Evolutionary conservation across 2,797 vertebrate genomes (phyloP).

Genomic region (Acipenser oxyrinchus): DNA sequence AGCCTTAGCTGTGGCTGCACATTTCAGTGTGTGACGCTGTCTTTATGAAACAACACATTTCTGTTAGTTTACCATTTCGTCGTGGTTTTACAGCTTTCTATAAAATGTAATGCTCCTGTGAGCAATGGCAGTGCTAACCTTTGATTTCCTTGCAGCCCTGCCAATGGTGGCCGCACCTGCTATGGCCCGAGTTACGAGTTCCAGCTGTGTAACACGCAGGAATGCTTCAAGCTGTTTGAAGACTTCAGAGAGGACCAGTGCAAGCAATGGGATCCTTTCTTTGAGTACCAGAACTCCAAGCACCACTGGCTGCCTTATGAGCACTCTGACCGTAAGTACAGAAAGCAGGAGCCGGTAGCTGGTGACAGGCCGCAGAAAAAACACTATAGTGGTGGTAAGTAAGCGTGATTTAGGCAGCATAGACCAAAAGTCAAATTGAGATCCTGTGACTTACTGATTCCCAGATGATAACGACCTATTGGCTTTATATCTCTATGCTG

Average conservation of each 20-base stretch:
- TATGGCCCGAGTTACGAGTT: slow-evolving; percentile 77
- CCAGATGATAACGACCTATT: too few species aligned
- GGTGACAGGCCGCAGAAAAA: background rate
- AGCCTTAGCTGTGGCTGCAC: too few species aligned
- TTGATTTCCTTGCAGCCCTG: slow-evolving; percentile 60
- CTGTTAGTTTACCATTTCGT: too few species aligned
- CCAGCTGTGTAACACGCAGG: slow-evolving; percentile 81
- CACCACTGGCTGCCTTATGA: slow-evolving; percentile 94
- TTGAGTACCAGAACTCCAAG: slow-evolving; percentile 72
- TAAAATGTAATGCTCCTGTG: too few species aligned
- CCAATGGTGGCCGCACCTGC: slow-evolving; percentile 83
- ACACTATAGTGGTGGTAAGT: too few species aligned
- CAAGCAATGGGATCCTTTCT: slow-evolving; percentile 70
- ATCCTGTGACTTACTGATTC: too few species aligned
- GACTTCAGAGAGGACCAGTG: slow-evolving; percentile 90
- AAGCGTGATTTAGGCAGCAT: too few species aligned
- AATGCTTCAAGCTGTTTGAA: slow-evolving; percentile 74
- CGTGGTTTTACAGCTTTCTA: too few species aligned
- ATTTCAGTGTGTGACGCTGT: too few species aligned
- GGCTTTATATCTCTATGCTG: too few species aligned
- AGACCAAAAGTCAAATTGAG: too few species aligned
- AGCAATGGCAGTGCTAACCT: background rate
- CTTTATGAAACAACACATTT: too few species aligned
- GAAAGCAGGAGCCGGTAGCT: background rate
- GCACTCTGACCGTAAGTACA: slow-evolving; percentile 77